Evolutionary conservation across 2,888 invertebrate species (phyloP), one percentile per base, ranked within the genome.

Genomic region (Syritta pipiens): DNA sequence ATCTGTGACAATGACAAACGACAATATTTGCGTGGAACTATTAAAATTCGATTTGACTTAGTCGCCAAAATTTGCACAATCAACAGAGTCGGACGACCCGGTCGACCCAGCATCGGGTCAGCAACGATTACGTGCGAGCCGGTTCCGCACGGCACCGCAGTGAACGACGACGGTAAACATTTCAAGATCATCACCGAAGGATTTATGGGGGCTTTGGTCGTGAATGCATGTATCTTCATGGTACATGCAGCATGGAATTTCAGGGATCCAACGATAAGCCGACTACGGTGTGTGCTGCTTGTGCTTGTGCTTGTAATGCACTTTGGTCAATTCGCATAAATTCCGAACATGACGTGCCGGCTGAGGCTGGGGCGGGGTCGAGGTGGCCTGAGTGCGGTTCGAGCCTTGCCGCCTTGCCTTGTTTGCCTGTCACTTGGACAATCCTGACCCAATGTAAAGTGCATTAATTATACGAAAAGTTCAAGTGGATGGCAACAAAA

Each of bases 381-480:
- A 5, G 9, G 22, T 7, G 4, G 7, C 10, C 17, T n/a, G 10
- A 32, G 17, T n/a, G 4, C 1, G 7, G 37, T 57, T 24, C 3
- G 35, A 3, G 22, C 28, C n/a, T n/a, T n/a, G n/a, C n/a, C n/a
- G 19, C 3, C 17, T 17, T 48, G 40, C 28, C 60, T 46, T 76
- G 72, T 60, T 60, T 60, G 72, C 53, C 46, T 72, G 72, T 65
- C 65, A 72, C 59, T 55, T 60, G 72, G 48, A 63, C 65, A 72
- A 53, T 51, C 3, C 72, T 59, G 65, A 77, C 77, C 72, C 65
- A 55, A 72, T 77, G 72, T 72, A 72, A 71, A 72, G 65, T 72
- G 65, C 77, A 77, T 77, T 77, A 77, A 77, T 77, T 77, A 72
- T 72, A 71, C 69, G 63, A 71, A 65, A 59, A 77, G 60, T 77